A percentile compares a stretch with the other conserved stretches of the same genome.
These are phyloP conservation scores for Ginglymostoma cirratum DNA, from an alignment of 2,113 vertebrate genomes.

Conservation along the genomic window DNA sequence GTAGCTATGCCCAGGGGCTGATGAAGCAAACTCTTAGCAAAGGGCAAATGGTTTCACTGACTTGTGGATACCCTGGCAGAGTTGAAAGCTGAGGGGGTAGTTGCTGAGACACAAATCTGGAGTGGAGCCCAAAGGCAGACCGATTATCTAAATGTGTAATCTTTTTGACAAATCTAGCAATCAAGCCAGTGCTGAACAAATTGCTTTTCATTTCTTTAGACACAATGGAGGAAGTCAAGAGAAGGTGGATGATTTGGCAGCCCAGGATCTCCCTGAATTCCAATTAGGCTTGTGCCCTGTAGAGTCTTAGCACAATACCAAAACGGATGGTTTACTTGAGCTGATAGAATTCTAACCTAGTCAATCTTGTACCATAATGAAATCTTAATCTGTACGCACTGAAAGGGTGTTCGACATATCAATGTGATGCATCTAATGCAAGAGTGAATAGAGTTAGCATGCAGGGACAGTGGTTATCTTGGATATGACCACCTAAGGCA, in stretches of 20 bases:
- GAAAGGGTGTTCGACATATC: no score
- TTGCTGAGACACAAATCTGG: neutral
- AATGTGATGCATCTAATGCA: no score
- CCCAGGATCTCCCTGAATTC: neutral
- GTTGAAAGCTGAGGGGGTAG: neutral
- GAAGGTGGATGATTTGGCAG: neutral
- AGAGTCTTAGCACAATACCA: neutral
- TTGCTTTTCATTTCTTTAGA: neutral
- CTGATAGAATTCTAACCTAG: no score
- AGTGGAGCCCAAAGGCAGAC: neutral
- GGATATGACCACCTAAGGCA: neutral
- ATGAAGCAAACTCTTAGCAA: neutral
- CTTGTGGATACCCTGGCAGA: neutral
- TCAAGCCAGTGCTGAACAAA: neutral
- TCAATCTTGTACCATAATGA: no score
- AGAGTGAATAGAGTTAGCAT: no score
- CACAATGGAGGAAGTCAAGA: neutral
- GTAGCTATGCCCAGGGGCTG: neutral
- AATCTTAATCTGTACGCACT: no score
- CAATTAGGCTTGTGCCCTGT: neutral
- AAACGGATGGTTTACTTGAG: no score
- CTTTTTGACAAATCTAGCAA: neutral
- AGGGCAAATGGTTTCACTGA: neutral
- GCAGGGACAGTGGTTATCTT: neutral
- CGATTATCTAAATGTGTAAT: neutral